Conservation (phyloP, 2,113 vertebrate genomes). For the Theropithecus gelada region DNA sequence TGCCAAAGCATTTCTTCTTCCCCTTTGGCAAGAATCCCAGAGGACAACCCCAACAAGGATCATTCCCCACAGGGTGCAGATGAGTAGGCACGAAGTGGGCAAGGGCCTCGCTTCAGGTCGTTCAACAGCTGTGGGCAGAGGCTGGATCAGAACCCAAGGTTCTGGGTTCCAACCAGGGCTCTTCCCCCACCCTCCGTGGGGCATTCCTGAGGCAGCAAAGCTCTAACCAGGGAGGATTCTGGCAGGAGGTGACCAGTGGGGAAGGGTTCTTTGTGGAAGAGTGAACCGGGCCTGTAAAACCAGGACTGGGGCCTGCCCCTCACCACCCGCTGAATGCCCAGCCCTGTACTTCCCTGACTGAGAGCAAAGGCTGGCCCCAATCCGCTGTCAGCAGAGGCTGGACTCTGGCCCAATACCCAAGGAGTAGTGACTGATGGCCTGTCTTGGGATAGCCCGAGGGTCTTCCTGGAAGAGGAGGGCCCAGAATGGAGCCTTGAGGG, state of each 20-base stretch:
- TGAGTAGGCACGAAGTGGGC: not conserved
- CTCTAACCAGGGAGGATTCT: not conserved
- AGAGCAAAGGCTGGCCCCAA: not conserved
- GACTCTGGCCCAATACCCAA: not conserved
- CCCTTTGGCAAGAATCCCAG: not conserved
- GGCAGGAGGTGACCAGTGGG: not conserved
- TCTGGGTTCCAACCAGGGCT: not conserved
- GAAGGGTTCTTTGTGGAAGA: not conserved
- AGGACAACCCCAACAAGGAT: not conserved
- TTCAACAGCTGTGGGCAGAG: not conserved
- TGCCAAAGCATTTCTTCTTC: not conserved
- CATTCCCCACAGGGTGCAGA: not conserved
- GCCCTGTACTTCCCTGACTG: not conserved
- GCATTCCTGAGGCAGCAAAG: not conserved
- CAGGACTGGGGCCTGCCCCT: not conserved
- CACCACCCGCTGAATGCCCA: not conserved
- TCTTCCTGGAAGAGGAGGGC: not conserved
- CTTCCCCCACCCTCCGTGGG: rapidly evolving
- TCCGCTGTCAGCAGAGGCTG: not conserved
- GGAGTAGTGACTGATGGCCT: not conserved
- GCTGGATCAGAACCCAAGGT: not conserved
- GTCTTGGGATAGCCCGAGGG: not conserved
- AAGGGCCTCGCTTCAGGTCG: not conserved
- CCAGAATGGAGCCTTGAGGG: not conserved
- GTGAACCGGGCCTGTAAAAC: not conserved